Conservation (phyloP, 2,797 vertebrate species). For the Chiloscyllium punctatum region DNA sequence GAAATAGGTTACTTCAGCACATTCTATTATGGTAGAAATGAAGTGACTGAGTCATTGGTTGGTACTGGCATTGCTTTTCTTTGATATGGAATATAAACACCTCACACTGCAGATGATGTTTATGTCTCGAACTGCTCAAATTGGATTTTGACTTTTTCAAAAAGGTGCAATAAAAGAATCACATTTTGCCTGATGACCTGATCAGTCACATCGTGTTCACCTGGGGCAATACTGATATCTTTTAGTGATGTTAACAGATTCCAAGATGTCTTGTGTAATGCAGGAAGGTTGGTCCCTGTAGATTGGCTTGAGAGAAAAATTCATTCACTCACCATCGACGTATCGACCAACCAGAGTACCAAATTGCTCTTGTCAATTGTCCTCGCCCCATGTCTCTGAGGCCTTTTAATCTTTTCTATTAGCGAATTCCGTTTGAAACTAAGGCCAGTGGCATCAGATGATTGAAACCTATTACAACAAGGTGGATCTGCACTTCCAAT, state of each 20-base stretch:
- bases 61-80: neutral
- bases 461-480: neutral
- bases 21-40: neutral
- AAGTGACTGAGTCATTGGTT: neutral
- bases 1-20: neutral
- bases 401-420: neutral
- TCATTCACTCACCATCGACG: neutral
- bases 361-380: constrained; percentile 40
- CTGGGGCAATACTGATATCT: neutral
- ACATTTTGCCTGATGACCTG: neutral
- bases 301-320: neutral
- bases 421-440: neutral
- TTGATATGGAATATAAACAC: neutral
- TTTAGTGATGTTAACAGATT: neutral
- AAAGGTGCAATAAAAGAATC: neutral
- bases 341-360: constrained; percentile 37
- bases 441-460: neutral
- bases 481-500: neutral
- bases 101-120: neutral
- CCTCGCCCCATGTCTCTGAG: constrained; percentile 39
- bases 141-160: neutral
- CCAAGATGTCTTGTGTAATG: neutral
- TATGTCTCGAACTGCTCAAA: neutral
- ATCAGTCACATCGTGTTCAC: neutral
- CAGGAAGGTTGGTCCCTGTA: neutral